Evolutionary conservation across 2,797 vertebrate species (phyloP).

Genomic region (Tachyglossus aculeatus): DNA sequence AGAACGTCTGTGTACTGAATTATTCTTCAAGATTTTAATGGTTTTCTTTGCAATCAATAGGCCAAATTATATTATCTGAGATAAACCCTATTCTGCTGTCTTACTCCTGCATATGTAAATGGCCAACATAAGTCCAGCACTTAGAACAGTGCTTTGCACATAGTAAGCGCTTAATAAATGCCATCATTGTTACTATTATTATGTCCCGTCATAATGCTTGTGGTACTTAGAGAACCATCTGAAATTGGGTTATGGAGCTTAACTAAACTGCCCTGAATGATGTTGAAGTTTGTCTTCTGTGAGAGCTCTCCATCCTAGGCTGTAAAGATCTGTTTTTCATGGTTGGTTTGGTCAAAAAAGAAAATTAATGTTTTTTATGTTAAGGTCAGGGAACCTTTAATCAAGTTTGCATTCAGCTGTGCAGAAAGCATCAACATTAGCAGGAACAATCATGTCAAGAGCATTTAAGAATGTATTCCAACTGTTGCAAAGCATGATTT

Average conservation of each 20-base stretch:
- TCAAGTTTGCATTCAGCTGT: slow-evolving; percentile 13
- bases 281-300: background rate
- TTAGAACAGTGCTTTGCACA: too few relatives aligned
- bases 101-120: slow-evolving; percentile 10
- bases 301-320: slow-evolving; percentile 3
- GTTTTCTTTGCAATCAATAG: slow-evolving; percentile 24
- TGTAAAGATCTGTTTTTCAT: background rate
- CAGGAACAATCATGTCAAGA: slow-evolving; percentile 14
- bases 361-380: too few relatives aligned
- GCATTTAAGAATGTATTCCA: too few relatives aligned
- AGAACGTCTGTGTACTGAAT: slow-evolving; percentile 23
- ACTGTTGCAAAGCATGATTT: too few relatives aligned
- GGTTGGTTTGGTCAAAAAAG: background rate
- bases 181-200: too few relatives aligned
- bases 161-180: too few relatives aligned
- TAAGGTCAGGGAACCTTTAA: too few relatives aligned
- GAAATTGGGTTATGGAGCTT: background rate
- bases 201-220: slow-evolving; percentile 17
- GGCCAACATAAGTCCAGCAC: slow-evolving; percentile 15
- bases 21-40: slow-evolving; percentile 44
- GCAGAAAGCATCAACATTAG: slow-evolving; percentile 29
- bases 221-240: slow-evolving; percentile 21
- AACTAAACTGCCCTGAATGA: slow-evolving; percentile 8
- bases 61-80: slow-evolving; percentile 18
- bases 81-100: slow-evolving; percentile 20